phyloP scores from a whole-genome alignment of 2,888 invertebrate species.

The Brachynemurus nebulosus region DNA sequence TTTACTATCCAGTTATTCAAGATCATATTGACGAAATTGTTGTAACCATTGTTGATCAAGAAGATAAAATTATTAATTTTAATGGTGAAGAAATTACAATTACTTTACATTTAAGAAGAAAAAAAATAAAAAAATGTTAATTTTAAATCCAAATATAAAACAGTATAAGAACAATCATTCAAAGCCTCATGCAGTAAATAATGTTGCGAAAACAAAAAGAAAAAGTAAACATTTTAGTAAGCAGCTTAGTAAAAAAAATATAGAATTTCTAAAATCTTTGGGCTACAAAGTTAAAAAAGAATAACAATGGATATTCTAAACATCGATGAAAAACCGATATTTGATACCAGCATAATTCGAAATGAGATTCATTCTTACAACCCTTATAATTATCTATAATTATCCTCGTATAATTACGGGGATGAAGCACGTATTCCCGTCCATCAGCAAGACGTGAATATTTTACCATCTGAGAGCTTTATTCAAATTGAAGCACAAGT shows the following conservation, averaged over 20 bases:
- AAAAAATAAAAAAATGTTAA: too few species aligned
- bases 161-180: too few species aligned
- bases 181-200: too few species aligned
- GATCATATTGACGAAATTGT: constrained; percentile 4
- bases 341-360: background rate
- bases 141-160: too few species aligned
- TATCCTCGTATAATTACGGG: background rate
- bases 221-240: too few species aligned
- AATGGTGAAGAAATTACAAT: constrained; percentile 3
- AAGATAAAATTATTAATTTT: constrained; percentile 6
- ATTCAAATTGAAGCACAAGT: background rate
- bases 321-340: background rate
- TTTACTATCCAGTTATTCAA: constrained; percentile 8
- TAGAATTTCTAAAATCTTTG: background rate
- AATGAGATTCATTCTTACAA: background rate
- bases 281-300: background rate
- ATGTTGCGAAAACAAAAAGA: too few species aligned
- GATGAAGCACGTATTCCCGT: background rate
- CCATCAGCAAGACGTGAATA: background rate
- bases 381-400: too few species aligned
- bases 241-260: background rate
- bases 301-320: constrained; percentile 1
- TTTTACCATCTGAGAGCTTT: background rate
- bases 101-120: constrained; percentile 3
- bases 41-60: constrained; percentile 6